Percentiles rank a stretch among this genome's conserved stretches.
Evolutionary conservation across 2,888 invertebrate species (phyloP).

Genomic region (Eretmocerus hayati): DNA sequence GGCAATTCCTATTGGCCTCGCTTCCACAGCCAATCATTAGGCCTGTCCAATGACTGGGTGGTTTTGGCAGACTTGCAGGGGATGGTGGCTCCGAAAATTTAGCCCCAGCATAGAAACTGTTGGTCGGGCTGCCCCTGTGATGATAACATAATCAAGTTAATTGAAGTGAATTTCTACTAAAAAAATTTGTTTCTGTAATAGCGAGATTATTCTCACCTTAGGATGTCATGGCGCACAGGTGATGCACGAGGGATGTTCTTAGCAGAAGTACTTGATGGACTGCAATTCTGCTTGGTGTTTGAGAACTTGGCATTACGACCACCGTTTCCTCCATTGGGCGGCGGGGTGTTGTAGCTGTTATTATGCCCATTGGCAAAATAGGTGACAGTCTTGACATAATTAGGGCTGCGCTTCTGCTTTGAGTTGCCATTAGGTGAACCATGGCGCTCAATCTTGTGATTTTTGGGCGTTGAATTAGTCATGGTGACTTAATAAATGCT

Average conservation of each 20-base stretch:
- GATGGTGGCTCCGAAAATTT: constrained; percentile 79
- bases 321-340: constrained; percentile 16
- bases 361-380: constrained; percentile 10
- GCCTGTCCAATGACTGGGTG: constrained; percentile 66
- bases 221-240: constrained; percentile 34
- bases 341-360: constrained; percentile 3
- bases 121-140: constrained; percentile 38
- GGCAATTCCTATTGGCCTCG: constrained; percentile 30
- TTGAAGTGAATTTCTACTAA: neutral
- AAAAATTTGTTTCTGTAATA: neutral
- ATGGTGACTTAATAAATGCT: constrained; percentile 16
- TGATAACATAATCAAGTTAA: neutral
- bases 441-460: constrained; percentile 39
- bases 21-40: constrained; percentile 29
- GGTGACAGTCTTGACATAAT: constrained; percentile 16
- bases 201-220: constrained; percentile 19
- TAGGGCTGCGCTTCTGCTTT: constrained; percentile 10
- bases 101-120: constrained; percentile 57
- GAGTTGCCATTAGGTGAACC: constrained; percentile 39
- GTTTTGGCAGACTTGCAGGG: constrained; percentile 70
- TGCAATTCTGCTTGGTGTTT: constrained; percentile 33
- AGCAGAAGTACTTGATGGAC: constrained; percentile 31
- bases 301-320: constrained; percentile 24
- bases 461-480: constrained; percentile 45
- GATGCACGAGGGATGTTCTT: constrained; percentile 31